These are phyloP conservation scores for Origma solitaria DNA, from an alignment of 2,113 vertebrate genomes.

Conservation along the genomic window DNA sequence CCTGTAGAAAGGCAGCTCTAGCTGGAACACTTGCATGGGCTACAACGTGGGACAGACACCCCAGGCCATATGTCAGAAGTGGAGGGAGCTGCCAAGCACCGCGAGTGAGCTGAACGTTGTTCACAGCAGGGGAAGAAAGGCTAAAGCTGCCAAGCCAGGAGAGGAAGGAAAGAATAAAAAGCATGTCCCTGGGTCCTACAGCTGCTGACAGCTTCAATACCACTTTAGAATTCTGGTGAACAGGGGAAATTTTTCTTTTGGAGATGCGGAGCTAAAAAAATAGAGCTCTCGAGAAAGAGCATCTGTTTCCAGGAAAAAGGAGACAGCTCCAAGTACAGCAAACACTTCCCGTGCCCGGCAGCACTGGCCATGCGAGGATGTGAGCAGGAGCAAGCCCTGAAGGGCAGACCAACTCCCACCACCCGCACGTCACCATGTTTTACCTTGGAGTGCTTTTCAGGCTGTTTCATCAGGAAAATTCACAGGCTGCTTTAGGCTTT, in stretches of 20 bases:
- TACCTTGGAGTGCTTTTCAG: neutral
- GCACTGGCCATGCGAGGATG: neutral
- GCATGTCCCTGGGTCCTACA: neutral
- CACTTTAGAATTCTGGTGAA: neutral
- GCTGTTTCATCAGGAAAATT: neutral
- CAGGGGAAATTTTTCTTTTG: neutral
- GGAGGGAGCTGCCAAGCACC: neutral
- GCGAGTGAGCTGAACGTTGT: neutral
- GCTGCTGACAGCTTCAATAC: neutral
- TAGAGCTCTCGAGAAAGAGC: neutral
- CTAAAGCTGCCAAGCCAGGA: neutral
- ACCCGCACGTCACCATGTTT: fast-evolving
- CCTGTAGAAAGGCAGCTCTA: neutral
- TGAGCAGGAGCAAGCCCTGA: neutral
- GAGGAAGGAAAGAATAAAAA: neutral
- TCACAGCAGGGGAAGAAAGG: neutral
- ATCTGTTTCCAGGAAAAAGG: neutral
- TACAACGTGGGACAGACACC: neutral
- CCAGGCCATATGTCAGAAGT: neutral
- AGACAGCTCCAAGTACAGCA: neutral
- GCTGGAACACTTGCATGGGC: neutral
- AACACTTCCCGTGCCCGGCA: neutral
- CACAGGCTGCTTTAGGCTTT: neutral
- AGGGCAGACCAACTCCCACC: neutral
- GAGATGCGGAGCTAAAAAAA: neutral